Percentiles rank a stretch among this genome's conserved stretches.
Conservation (phyloP, 2,888 invertebrate species). For the Polylopha cassiicola region DNA sequence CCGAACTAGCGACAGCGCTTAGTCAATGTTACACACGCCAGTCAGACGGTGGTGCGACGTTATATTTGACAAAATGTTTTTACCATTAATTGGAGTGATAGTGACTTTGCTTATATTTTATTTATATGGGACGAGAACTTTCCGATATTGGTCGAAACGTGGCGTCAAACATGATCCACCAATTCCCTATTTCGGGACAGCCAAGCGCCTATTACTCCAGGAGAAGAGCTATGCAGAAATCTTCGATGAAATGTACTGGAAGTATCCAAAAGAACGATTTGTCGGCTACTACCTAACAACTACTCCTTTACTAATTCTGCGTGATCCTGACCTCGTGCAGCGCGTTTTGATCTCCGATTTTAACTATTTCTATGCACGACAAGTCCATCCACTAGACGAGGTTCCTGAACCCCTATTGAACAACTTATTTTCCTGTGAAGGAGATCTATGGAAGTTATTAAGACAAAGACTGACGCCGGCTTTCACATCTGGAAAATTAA, state of each 20-base stretch:
- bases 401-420: conserved; percentile 25
- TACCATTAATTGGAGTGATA: background rate
- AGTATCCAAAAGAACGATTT: conserved; percentile 25
- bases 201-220: conserved; percentile 11
- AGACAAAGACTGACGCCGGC: conserved; percentile 25
- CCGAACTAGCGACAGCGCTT: no score
- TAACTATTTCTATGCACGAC: conserved; percentile 23
- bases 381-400: conserved; percentile 20
- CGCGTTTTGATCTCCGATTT: conserved; percentile 28
- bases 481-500: conserved; percentile 29
- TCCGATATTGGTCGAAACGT: conserved; percentile 25
- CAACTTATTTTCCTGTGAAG: conserved; percentile 29
- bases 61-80: conserved; percentile 3
- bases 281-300: conserved; percentile 24
- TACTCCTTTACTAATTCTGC: conserved; percentile 25
- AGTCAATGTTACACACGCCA: no score
- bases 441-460: conserved; percentile 26
- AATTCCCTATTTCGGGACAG: conserved; percentile 25
- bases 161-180: conserved; percentile 26
- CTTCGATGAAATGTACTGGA: conserved; percentile 24
- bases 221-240: conserved; percentile 21
- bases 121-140: conserved; percentile 22
- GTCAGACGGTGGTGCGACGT: no score
- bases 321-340: conserved; percentile 29
- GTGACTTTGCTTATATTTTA: conserved; percentile 17